A percentile compares a stretch with the other conserved stretches of the same genome.
These are phyloP conservation scores for Subacronicta megacephala DNA, from an alignment of 2,888 invertebrate species.

Conservation along the genomic window DNA sequence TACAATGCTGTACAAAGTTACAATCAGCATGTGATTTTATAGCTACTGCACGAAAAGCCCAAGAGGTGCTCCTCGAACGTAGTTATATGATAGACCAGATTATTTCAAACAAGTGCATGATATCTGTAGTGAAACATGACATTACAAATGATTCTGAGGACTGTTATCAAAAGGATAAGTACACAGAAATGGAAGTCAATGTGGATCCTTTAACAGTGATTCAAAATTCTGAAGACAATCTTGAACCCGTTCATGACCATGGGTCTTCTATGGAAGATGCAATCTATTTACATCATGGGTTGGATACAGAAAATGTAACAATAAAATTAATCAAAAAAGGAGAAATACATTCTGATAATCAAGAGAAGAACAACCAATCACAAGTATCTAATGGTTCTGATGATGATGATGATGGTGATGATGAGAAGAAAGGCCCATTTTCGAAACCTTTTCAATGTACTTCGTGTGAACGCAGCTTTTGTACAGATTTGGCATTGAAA, in stretches of 20 bases:
- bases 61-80: constrained; percentile 86
- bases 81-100: constrained; percentile 78
- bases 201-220: constrained; percentile 92
- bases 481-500: constrained; percentile 89
- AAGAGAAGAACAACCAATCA: constrained; percentile 43
- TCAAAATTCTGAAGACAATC: constrained; percentile 87
- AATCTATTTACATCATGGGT: constrained; percentile 68
- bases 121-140: constrained; percentile 33
- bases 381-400: constrained; percentile 4
- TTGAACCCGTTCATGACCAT: constrained; percentile 56
- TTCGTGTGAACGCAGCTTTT: constrained; percentile 88
- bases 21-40: constrained; percentile 92
- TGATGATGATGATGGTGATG: constrained; percentile 33
- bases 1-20: constrained; percentile 90
- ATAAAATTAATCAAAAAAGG: constrained; percentile 77
- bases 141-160: constrained; percentile 55
- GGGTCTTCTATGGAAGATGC: constrained; percentile 59
- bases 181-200: constrained; percentile 91
- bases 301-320: constrained; percentile 73
- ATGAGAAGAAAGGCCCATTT: constrained; percentile 24
- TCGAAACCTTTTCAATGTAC: constrained; percentile 89
- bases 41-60: constrained; percentile 91
- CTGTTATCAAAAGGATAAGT: constrained; percentile 65
- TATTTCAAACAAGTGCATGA: constrained; percentile 65
- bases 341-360: constrained; percentile 27